A percentile compares a stretch with the other conserved stretches of the same genome.
Evolutionary conservation across 2,113 vertebrate species (phyloP).

Genomic region (Caranx ignobilis): DNA sequence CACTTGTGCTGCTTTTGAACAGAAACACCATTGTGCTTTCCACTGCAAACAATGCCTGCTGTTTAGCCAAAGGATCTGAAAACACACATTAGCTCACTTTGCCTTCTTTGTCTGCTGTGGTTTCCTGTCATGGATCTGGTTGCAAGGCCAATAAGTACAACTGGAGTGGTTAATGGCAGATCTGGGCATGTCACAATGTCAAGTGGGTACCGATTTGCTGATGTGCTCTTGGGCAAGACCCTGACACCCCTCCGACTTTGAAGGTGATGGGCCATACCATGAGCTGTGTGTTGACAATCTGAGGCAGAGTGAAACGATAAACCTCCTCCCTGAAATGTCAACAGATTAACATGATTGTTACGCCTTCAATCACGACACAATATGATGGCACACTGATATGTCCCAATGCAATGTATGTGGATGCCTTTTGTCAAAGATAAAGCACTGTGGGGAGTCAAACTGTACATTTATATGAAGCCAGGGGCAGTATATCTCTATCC

Average conservation of each 20-base stretch:
- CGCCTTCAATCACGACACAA: constrained; percentile 24
- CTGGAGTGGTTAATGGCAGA: constrained; percentile 33
- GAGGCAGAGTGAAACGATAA: constrained; percentile 3
- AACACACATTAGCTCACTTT: constrained; percentile 79
- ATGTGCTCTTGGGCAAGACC: constrained; percentile 20
- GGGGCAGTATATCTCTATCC: constrained; percentile 42
- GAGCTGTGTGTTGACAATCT: constrained; percentile 23
- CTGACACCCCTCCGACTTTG: constrained; percentile 3
- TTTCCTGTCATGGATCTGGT: constrained; percentile 71
- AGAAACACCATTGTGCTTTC: constrained; percentile 80
- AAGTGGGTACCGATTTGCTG: constrained; percentile 12
- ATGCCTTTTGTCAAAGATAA: constrained; percentile 15
- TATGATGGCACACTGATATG: background rate
- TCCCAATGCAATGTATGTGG: background rate
- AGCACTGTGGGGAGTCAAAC: constrained; percentile 10
- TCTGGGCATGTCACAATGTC: constrained; percentile 31
- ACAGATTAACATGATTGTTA: background rate
- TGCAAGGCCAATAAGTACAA: constrained; percentile 59
- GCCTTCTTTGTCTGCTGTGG: constrained; percentile 62
- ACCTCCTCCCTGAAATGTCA: constrained; percentile 12
- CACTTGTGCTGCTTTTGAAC: constrained; percentile 74
- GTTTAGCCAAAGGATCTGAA: constrained; percentile 66
- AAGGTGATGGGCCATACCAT: constrained; percentile 1
- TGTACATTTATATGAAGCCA: constrained; percentile 24
- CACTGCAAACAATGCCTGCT: constrained; percentile 76